Evolutionary conservation across 2,113 vertebrate species (phyloP).

Genomic region (Chlorodrepanis virens): DNA sequence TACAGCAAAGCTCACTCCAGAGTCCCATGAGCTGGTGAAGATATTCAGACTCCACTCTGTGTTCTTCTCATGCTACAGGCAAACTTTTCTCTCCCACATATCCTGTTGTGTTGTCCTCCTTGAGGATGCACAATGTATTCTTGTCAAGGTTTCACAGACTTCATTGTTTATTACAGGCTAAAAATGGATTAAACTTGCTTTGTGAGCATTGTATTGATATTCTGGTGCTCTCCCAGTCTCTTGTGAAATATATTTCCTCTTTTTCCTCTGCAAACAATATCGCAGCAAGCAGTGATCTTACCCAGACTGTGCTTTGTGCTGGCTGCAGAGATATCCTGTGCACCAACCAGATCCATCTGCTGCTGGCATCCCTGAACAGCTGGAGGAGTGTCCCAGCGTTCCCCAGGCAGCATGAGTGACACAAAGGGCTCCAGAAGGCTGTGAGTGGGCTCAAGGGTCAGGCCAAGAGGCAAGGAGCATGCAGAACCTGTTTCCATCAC

Average conservation of each 20-base stretch:
- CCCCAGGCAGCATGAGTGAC: neutral
- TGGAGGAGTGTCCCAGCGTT: neutral
- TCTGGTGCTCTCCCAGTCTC: constrained; percentile 5
- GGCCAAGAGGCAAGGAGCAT: neutral
- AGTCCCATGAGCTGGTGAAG: neutral
- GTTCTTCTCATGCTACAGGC: neutral
- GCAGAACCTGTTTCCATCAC: neutral
- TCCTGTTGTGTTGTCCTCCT: neutral
- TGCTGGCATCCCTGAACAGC: neutral
- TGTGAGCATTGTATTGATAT: constrained; percentile 36
- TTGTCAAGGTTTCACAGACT: constrained; percentile 38
- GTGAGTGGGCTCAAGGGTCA: neutral
- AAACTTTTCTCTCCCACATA: neutral
- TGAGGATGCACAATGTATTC: constrained; percentile 5
- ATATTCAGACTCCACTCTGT: neutral
- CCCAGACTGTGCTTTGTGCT: neutral
- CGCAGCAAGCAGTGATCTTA: neutral
- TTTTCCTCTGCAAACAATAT: constrained; percentile 38
- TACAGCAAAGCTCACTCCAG: neutral
- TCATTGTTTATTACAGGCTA: constrained; percentile 41
- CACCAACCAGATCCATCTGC: neutral
- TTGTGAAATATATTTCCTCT: constrained; percentile 9
- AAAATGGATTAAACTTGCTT: constrained; percentile 25
- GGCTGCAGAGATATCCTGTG: neutral
- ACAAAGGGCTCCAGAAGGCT: neutral